Percentiles rank a stretch among this genome's conserved stretches.
Conservation (phyloP, 2,888 invertebrate species). For the Drepanosiphum platanoidis region DNA sequence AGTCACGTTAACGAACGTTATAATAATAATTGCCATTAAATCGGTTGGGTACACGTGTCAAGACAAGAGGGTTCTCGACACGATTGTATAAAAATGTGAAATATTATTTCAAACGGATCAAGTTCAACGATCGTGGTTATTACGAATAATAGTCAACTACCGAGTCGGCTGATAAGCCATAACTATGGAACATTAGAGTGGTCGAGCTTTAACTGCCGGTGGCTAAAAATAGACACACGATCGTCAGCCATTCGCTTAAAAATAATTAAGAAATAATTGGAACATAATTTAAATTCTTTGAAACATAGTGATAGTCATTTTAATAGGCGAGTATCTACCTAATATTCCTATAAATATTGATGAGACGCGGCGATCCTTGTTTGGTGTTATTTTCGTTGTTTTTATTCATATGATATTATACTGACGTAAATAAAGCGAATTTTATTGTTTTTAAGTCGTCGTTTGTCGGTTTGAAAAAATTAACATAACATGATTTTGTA, state of each 20-base stretch:
- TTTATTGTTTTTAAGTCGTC: neutral
- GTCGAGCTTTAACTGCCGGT: neutral
- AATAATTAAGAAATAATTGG: neutral
- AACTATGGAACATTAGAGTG: neutral
- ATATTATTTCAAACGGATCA: neutral
- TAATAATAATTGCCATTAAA: neutral
- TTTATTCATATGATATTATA: neutral
- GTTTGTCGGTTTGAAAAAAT: neutral
- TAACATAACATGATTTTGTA: neutral
- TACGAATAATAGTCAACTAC: neutral
- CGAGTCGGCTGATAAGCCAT: neutral
- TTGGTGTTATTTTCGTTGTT: neutral
- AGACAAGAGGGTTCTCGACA: neutral
- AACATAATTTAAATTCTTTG: neutral
- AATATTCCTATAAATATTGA: constrained; percentile 10
- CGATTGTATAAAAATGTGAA: neutral
- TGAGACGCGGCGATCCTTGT: neutral
- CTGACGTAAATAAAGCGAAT: neutral
- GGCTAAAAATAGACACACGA: neutral
- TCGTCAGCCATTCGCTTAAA: neutral
- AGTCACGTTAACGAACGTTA: neutral
- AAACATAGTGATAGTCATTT: neutral
- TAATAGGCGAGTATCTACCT: neutral
- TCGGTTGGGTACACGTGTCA: neutral
- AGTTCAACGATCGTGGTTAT: neutral